Percentiles rank a stretch among this genome's conserved stretches.
Evolutionary conservation across 2,113 vertebrate species (phyloP).

Genomic region (Anas platyrhynchos): DNA sequence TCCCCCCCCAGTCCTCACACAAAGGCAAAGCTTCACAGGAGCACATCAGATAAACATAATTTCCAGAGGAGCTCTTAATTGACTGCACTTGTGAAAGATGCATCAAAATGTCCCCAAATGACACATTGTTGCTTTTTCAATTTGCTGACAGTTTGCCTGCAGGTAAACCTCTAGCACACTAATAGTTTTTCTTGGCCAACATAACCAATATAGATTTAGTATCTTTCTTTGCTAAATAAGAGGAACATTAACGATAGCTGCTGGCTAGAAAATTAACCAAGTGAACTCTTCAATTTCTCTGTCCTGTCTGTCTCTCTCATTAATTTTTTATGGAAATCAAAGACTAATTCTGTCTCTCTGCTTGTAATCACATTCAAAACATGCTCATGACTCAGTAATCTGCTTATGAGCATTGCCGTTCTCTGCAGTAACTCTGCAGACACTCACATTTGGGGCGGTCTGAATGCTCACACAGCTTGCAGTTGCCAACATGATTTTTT

Average conservation of each 20-base stretch:
- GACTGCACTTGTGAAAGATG: conserved; percentile 17
- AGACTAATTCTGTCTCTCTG: conserved; percentile 45
- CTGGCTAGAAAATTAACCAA: conserved; percentile 52
- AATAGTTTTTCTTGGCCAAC: conserved; percentile 17
- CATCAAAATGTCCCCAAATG: conserved; percentile 42
- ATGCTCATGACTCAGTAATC: conserved; percentile 49
- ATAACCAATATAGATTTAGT: neutral
- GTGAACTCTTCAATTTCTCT: conserved; percentile 43
- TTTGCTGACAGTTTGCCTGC: conserved; percentile 8
- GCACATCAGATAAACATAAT: neutral
- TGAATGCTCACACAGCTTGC: conserved; percentile 38
- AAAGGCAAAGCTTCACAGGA: neutral
- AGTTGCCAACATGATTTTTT: conserved; percentile 38
- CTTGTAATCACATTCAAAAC: conserved; percentile 54
- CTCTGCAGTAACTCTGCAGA: conserved; percentile 28
- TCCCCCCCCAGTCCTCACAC: neutral
- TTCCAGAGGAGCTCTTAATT: conserved; percentile 38
- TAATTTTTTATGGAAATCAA: conserved; percentile 54
- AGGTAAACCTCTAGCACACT: neutral
- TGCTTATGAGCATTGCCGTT: conserved; percentile 15
- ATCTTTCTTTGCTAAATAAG: conserved; percentile 19
- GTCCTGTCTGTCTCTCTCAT: conserved; percentile 13
- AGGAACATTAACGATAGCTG: conserved; percentile 39
- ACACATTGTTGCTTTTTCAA: neutral
- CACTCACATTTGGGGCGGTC: neutral